Evolutionary conservation across 1,140 invertebrate genomes (phyloP), one percentile per base, ranked within the genome.

Genomic region (Drosophila neocordata): DNA sequence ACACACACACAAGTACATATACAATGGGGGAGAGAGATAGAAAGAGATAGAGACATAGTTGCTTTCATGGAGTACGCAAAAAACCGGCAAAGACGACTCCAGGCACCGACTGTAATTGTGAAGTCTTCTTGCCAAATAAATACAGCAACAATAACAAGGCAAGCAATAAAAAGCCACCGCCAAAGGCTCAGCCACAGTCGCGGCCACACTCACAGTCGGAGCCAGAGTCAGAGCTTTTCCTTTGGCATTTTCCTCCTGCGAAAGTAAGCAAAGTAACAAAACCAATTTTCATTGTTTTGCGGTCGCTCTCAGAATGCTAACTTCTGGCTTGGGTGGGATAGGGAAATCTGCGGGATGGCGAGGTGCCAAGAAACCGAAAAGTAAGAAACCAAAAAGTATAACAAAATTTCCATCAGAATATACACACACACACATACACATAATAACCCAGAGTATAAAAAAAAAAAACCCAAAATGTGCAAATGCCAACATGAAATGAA

Each of bases 271-370:
- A 85, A 79, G 74, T 66, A 82, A 88, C 75, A 83, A 88, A 88
- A 88, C 79, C 83, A 88, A 88, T 88, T 88, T 88, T 88, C 83
- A 88, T 88, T 88, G 83, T 88, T 88, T 87, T 83, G 83, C 73
- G 79, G 83, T 76, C 55, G 78, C 78, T 81, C 77, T 38, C 58
- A 53, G 60, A 41, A 60, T 57, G 70, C 41, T 9, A 48, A 48
- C 56, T 61, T 56, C 51, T 18, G 57, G 57, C n/a, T 11, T 24
- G 11, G 20, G 35, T 4, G 34, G 64, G n/a, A 12, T 20, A 3
- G 11, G 27, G 11, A 27, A 8, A 53, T 37, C 38, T 13, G 58
- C 55, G 52, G 41, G 41, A 48, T 48, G 41, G 41, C 41, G 15
- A 48, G 41, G 41, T 48, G 41, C 41, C 61, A 48, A 64, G 72